Conservation (phyloP, 2,888 invertebrate species). For the Gastrophysa polygoni region DNA sequence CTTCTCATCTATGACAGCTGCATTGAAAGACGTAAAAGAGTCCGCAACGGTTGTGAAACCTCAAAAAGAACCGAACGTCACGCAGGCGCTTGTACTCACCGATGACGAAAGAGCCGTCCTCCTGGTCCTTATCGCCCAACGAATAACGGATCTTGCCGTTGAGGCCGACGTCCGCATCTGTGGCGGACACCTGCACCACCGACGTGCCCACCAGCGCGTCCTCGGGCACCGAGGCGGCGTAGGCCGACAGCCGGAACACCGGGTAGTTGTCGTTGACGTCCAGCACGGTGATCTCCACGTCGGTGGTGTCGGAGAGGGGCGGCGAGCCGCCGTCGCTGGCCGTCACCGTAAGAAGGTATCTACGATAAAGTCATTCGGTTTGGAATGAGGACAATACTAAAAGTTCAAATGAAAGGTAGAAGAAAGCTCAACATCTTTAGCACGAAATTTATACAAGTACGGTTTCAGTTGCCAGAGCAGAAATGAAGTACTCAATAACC, state of each 20-base stretch:
- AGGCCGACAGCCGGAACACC: constrained; percentile 79
- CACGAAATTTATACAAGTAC: too few species aligned
- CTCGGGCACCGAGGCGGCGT: constrained; percentile 83
- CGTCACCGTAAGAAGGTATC: constrained; percentile 87
- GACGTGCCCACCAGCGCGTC: constrained; percentile 78
- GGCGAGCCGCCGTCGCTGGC: constrained; percentile 93
- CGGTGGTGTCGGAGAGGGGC: constrained; percentile 89
- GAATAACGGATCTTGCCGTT: constrained; percentile 88
- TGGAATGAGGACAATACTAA: too few species aligned
- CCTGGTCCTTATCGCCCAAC: constrained; percentile 72
- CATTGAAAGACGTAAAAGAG: too few species aligned
- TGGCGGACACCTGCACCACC: constrained; percentile 67
- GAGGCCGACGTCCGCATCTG: constrained; percentile 83
- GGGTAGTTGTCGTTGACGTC: constrained; percentile 98
- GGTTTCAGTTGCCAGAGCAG: too few species aligned
- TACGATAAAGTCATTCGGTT: too few species aligned
- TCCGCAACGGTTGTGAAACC: too few species aligned
- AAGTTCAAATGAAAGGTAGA: too few species aligned
- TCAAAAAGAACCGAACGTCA: too few species aligned
- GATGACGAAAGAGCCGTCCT: constrained; percentile 89
- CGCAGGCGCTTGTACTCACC: too few species aligned
- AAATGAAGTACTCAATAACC: too few species aligned
- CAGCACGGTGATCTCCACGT: constrained; percentile 91
- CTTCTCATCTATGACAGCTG: too few species aligned
- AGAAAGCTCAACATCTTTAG: too few species aligned